Percentiles rank a stretch among this genome's conserved stretches.
Evolutionary conservation across 2,113 vertebrate genomes (phyloP).

Genomic region (Cnemophilus loriae): DNA sequence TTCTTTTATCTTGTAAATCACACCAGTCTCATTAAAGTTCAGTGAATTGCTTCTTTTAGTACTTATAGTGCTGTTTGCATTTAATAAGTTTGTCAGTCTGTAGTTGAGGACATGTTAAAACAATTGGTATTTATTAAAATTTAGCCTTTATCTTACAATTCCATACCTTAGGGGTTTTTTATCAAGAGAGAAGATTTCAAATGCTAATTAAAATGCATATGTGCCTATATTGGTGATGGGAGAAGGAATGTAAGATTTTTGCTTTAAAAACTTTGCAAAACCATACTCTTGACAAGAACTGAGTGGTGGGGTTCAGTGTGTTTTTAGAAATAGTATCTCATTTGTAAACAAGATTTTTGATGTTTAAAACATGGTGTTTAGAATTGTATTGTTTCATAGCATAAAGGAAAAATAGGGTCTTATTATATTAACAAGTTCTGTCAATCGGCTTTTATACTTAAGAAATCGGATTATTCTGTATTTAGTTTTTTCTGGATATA

Average conservation of each 20-base stretch:
- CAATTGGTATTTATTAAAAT: neutral
- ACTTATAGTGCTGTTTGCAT: neutral
- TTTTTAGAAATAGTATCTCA: neutral
- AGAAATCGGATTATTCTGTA: neutral
- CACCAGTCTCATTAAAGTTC: neutral
- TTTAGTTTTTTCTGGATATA: neutral
- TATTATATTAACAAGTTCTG: neutral
- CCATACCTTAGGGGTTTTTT: neutral
- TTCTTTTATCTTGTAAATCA: neutral
- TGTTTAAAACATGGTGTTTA: neutral
- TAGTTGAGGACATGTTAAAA: neutral
- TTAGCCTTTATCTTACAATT: neutral
- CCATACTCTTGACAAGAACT: neutral
- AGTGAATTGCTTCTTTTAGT: neutral
- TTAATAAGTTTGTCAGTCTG: neutral
- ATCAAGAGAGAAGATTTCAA: neutral
- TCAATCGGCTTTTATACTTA: neutral
- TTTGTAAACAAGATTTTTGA: neutral
- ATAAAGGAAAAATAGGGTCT: neutral
- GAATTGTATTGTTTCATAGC: neutral
- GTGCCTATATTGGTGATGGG: neutral
- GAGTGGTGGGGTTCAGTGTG: neutral
- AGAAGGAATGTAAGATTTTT: neutral
- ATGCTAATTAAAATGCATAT: neutral
- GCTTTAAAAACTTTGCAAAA: neutral